These are phyloP conservation scores for Nothobranchius furzeri DNA, from an alignment of 2,113 vertebrate genomes.

Conservation along the genomic window DNA sequence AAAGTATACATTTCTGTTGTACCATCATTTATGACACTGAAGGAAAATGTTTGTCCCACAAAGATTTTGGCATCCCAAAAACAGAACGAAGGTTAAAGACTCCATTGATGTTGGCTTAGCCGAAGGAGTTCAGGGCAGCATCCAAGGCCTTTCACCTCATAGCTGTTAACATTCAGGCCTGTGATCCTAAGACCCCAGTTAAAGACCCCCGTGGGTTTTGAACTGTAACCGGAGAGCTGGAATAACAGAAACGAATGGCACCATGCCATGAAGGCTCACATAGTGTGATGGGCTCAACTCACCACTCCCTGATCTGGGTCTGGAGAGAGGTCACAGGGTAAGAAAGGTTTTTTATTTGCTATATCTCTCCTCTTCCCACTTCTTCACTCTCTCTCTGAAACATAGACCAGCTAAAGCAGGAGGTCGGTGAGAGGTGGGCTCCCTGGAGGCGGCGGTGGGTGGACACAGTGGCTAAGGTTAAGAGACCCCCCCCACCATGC, in stretches of 20 bases:
- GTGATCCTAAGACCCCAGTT: constrained; percentile 73
- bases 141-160: constrained; percentile 73
- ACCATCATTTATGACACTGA: constrained; percentile 12
- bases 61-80: too few relatives aligned
- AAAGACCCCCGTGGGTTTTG: constrained; percentile 82
- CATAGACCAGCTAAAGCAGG: constrained; percentile 31
- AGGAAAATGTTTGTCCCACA: neutral
- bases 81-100: constrained; percentile 13
- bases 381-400: constrained; percentile 15
- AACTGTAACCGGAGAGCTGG: constrained; percentile 80
- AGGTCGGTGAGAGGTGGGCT: constrained; percentile 50
- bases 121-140: constrained; percentile 54
- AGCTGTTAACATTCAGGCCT: constrained; percentile 81
- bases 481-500: constrained; percentile 17
- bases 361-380: neutral
- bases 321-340: constrained; percentile 63
- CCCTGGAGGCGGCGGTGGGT: constrained; percentile 36
- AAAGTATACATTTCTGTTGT: neutral
- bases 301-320: constrained; percentile 48
- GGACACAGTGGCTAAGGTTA: constrained; percentile 54
- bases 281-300: constrained; percentile 48
- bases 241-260: constrained; percentile 76
- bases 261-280: constrained; percentile 44
- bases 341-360: constrained; percentile 18
- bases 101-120: constrained; percentile 44